A percentile compares a stretch with the other conserved stretches of the same genome.
These are phyloP conservation scores for Leuciscus waleckii DNA, from an alignment of 2,797 vertebrate species.

Conservation along the genomic window DNA sequence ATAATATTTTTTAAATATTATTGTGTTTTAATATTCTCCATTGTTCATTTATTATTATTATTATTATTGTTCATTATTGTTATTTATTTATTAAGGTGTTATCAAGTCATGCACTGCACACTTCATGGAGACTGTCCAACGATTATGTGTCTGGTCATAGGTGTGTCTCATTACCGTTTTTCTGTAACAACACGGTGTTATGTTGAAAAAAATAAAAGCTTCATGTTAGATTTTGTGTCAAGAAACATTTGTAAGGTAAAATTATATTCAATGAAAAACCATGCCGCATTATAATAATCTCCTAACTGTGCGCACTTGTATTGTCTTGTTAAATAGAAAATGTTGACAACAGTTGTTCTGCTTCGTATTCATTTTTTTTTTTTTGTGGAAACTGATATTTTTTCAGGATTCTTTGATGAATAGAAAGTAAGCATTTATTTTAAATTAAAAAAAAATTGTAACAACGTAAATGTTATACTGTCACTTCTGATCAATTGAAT, in stretches of 20 bases:
- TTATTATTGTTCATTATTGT: background rate
- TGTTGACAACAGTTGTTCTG: background rate
- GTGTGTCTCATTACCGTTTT: slow-evolving; percentile 40
- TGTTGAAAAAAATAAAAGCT: slow-evolving; percentile 37
- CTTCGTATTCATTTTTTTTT: background rate
- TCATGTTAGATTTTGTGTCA: slow-evolving; percentile 30
- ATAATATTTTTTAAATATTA: background rate
- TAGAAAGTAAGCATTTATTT: background rate
- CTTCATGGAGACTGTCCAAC: slow-evolving; percentile 19
- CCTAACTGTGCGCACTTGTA: background rate
- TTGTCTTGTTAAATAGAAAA: background rate
- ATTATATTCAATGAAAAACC: background rate
- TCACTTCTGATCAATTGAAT: background rate
- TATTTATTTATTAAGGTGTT: background rate
- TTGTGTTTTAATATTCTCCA: background rate
- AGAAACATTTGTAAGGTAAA: background rate
- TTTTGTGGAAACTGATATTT: too few species aligned
- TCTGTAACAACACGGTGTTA: slow-evolving; percentile 47
- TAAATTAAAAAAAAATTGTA: background rate
- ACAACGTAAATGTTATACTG: background rate
- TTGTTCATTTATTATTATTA: background rate
- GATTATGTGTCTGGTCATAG: slow-evolving; percentile 46
- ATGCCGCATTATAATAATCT: background rate
- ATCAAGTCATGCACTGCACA: slow-evolving; percentile 23
- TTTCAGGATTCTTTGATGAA: background rate